Evolutionary conservation across 2,113 vertebrate genomes (phyloP), one percentile per base, ranked within the genome.

Genomic region (Speoplatyrhinus poulsoni): DNA sequence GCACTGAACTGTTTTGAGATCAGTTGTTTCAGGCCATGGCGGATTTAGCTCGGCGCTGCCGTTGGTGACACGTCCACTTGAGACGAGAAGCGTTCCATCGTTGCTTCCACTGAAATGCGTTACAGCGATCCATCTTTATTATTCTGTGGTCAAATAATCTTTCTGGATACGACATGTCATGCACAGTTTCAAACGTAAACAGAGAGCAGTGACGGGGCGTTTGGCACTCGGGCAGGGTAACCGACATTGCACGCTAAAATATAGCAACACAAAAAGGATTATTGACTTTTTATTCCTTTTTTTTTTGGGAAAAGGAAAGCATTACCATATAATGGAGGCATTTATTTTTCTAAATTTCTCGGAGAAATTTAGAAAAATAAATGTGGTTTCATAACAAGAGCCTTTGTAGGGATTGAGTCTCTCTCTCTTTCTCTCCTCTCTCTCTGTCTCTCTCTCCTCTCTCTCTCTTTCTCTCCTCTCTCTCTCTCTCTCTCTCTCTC

Each of bases 321-420:
- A 60, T 60, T 36, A 61, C n/a, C 13, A 9, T 46, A 8, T 61
- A 11, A 41, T 9, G 54, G 16, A 55, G n/a, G 12, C n/a, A n/a
- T n/a, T n/a, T n/a, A n/a, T n/a, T n/a, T n/a, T n/a, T n/a, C n/a
- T n/a, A n/a, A n/a, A n/a, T n/a, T n/a, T n/a, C n/a, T n/a, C n/a
- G n/a, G n/a, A 57, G 0, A 3, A 64, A 72, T 73, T 72, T 6
- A 79, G 75, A 17, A 33, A 67, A 75, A 72, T 36, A 72, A 66
- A 65, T 80, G 48, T 72, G 82, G 77, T 70, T 72, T 41, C 56
- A 46, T n/a, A 47, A 62, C 3, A 56, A 15, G 19, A 46, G 60
- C 58, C 26, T 47, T 75, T 77, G 33, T 53, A 46, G n/a, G 41
- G 32, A 53, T 68, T 67, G 66, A 19, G 70, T 58, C 8, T 68